Conservation (phyloP, 2,888 invertebrate genomes). For the Phyllotreta cruciferae region DNA sequence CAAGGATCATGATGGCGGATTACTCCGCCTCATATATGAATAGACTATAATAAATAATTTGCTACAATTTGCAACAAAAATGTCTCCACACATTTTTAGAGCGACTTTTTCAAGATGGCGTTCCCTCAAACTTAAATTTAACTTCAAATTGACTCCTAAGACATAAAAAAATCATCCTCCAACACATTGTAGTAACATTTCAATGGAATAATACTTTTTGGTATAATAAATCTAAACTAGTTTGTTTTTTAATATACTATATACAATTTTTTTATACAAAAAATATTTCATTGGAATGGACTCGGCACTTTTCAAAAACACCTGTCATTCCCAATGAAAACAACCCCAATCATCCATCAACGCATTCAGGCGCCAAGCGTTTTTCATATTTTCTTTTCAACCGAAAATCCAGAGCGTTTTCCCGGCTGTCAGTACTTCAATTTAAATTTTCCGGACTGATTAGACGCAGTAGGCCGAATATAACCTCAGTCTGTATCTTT, state of each 20-base stretch:
- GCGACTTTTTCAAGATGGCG: no score
- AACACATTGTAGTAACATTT: no score
- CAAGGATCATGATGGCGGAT: no score
- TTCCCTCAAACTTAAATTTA: no score
- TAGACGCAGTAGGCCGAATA: constrained; percentile 37
- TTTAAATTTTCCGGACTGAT: constrained; percentile 37
- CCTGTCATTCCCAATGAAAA: constrained; percentile 30
- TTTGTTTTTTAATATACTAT: neutral
- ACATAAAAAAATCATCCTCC: no score
- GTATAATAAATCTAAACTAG: no score
- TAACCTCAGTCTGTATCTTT: constrained; percentile 37
- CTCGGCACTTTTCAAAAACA: constrained; percentile 22
- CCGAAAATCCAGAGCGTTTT: constrained; percentile 27
- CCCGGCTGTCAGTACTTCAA: constrained; percentile 32
- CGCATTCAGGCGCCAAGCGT: constrained; percentile 28
- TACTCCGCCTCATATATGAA: no score
- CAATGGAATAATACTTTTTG: no score
- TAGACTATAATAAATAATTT: no score
- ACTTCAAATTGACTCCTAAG: no score
- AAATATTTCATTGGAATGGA: constrained; percentile 1
- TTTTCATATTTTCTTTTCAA: constrained; percentile 32
- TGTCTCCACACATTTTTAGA: no score
- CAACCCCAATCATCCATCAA: constrained; percentile 35
- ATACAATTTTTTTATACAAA: constrained; percentile 1
- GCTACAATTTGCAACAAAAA: no score